A percentile compares a stretch with the other conserved stretches of the same genome.
These are phyloP conservation scores for Cebus imitator DNA, from an alignment of 2,113 vertebrate species.

Conservation along the genomic window DNA sequence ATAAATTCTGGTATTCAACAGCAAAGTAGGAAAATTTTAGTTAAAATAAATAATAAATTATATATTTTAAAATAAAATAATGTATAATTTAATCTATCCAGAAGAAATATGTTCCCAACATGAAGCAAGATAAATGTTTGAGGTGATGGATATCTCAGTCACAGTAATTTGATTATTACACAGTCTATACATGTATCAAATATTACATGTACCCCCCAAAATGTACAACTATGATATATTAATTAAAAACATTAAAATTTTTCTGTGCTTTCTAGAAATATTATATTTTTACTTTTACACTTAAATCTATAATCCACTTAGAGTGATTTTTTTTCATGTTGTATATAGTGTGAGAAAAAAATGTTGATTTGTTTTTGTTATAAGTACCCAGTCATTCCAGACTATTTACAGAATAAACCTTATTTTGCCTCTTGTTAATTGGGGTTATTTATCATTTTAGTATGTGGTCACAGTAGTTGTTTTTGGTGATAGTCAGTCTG, in stretches of 20 bases:
- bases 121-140: background rate
- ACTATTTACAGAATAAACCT: background rate
- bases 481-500: background rate
- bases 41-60: background rate
- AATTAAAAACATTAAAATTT: background rate
- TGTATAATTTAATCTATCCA: background rate
- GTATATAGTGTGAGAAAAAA: background rate
- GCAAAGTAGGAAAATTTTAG: background rate
- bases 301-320: background rate
- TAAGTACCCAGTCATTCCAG: background rate
- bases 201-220: background rate
- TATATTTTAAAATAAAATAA: background rate
- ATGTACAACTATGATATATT: background rate
- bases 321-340: background rate
- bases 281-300: background rate
- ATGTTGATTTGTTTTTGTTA: background rate
- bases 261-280: background rate
- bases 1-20: background rate
- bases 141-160: background rate
- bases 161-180: background rate
- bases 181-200: background rate
- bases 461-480: background rate
- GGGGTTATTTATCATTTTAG: background rate
- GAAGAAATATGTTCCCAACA: background rate
- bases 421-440: background rate